These are phyloP conservation scores for Clarias batrachus DNA, from an alignment of 2,113 vertebrate species.

Conservation along the genomic window DNA sequence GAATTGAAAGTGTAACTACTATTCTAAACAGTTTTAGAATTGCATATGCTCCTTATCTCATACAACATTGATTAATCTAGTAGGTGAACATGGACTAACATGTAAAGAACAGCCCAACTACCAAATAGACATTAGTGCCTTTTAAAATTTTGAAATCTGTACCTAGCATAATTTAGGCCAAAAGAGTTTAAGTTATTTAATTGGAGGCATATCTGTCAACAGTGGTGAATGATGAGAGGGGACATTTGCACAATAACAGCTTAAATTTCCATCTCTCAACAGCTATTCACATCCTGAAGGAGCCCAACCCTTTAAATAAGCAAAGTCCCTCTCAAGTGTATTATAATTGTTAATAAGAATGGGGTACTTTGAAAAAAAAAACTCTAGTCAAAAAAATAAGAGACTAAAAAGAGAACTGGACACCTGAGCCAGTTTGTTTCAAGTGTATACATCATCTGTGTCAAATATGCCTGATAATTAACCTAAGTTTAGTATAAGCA, in stretches of 20 bases:
- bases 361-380: conserved; percentile 14
- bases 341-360: conserved; percentile 35
- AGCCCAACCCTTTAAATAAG: conserved; percentile 39
- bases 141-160: not conserved
- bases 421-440: conserved; percentile 59
- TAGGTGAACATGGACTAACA: not conserved
- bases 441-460: conserved; percentile 32
- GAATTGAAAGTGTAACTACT: conserved; percentile 33
- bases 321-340: conserved; percentile 41
- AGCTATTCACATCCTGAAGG: conserved; percentile 33
- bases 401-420: conserved; percentile 53
- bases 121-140: not conserved
- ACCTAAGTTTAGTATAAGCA: not conserved
- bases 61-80: not conserved
- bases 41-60: conserved; percentile 11
- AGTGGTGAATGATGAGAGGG: conserved; percentile 15
- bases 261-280: conserved; percentile 40
- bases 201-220: conserved; percentile 9
- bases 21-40: conserved; percentile 17
- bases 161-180: conserved; percentile 14
- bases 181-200: conserved; percentile 8
- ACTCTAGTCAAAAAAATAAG: conserved; percentile 38
- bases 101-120: not conserved
- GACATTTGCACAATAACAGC: conserved; percentile 34
- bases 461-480: conserved; percentile 24